These are phyloP conservation scores for Oreonectes daqikongensis DNA, from an alignment of 2,797 vertebrate species.

Conservation along the genomic window DNA sequence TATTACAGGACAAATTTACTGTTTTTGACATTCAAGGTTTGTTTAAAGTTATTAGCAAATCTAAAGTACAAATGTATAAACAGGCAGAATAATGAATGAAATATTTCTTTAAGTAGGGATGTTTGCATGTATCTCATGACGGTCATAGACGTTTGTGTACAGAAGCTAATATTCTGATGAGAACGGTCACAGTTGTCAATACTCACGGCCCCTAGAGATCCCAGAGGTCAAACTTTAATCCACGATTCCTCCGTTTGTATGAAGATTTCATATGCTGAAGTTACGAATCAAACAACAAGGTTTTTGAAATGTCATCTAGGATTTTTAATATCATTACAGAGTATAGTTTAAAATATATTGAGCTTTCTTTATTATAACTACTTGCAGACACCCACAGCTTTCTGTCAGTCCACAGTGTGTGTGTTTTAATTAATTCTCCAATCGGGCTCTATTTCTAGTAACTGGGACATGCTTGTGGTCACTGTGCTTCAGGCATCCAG, in stretches of 20 bases:
- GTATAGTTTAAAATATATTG: constrained; percentile 5
- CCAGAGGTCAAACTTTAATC: neutral
- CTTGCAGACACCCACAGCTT: constrained; percentile 12
- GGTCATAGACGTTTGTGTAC: constrained; percentile 4
- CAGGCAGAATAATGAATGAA: neutral
- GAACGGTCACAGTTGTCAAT: neutral
- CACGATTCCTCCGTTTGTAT: neutral
- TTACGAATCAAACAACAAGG: neutral
- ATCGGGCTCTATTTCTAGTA: constrained; percentile 40
- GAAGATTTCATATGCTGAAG: neutral
- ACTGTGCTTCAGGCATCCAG: constrained; percentile 32
- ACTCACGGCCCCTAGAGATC: neutral
- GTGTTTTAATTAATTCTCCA: constrained; percentile 16
- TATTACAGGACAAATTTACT: neutral
- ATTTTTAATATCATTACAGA: too few relatives aligned
- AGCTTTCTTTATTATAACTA: neutral
- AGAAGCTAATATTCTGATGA: neutral
- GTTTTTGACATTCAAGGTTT: neutral
- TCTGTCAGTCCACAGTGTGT: neutral
- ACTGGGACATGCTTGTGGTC: constrained; percentile 42
- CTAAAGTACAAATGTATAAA: neutral
- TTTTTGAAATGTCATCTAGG: too few relatives aligned
- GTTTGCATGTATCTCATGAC: too few relatives aligned
- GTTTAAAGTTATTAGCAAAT: neutral
- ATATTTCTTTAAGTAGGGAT: too few relatives aligned